A percentile compares a stretch with the other conserved stretches of the same genome.
Evolutionary conservation across 1,140 invertebrate genomes (phyloP).

Genomic region (Eurosta solidaginis): DNA sequence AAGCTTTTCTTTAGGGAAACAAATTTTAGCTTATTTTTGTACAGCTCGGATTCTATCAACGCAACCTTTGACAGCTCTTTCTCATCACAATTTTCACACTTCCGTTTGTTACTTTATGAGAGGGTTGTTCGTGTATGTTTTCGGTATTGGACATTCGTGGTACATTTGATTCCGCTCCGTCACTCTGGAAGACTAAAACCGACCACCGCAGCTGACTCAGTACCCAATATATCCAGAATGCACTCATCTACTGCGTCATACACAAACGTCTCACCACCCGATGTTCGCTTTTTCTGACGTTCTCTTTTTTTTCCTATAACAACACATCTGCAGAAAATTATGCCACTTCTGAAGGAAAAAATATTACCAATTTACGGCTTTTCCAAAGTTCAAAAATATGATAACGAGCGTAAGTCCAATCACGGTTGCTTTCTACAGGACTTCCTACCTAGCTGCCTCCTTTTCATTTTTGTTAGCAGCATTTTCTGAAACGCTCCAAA

Average conservation of each 20-base stretch:
- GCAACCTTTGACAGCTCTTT: not conserved
- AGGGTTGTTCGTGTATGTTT: not conserved
- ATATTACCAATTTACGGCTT: conserved; percentile 29
- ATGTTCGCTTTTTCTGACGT: not conserved
- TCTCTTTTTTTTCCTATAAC: conserved; percentile 7
- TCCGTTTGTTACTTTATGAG: no score
- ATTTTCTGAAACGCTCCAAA: no score
- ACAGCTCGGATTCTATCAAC: not conserved
- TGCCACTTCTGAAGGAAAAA: not conserved
- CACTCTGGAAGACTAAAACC: conserved; percentile 21
- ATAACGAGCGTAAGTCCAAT: conserved; percentile 31
- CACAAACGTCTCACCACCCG: not conserved
- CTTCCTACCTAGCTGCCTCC: conserved; percentile 29
- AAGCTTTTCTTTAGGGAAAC: not conserved
- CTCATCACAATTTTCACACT: not conserved
- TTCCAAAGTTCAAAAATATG: conserved; percentile 35
- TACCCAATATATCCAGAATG: conserved; percentile 29
- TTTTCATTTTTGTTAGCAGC: not conserved
- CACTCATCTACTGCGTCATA: not conserved
- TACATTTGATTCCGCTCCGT: not conserved
- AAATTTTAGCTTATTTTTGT: not conserved
- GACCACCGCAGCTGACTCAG: conserved; percentile 13
- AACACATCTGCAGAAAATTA: conserved; percentile 11
- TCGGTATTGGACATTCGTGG: not conserved
- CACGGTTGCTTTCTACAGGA: conserved; percentile 15